phyloP scores from a whole-genome alignment of 2,888 invertebrate species.

The Limnephilus marmoratus region DNA sequence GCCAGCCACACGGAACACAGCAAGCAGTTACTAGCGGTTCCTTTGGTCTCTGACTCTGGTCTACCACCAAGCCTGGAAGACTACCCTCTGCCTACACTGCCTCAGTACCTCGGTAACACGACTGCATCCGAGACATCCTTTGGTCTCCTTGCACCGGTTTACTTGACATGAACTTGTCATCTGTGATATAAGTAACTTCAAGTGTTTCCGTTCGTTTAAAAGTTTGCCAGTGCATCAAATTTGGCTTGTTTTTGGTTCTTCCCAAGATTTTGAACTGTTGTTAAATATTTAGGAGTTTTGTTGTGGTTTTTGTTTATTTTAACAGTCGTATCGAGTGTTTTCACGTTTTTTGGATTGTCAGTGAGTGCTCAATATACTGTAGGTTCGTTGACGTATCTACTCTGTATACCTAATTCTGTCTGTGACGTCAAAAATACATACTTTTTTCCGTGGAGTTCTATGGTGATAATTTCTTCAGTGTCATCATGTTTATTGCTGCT shows the following conservation, averaged over 20 bases:
- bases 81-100: background rate
- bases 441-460: background rate
- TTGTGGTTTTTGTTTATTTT: background rate
- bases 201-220: background rate
- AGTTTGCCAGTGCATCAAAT: background rate
- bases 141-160: background rate
- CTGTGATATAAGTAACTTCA: background rate
- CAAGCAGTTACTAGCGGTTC: background rate
- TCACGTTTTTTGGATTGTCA: background rate
- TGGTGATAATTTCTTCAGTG: background rate
- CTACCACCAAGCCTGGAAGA: background rate
- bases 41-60: too few species aligned
- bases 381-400: background rate
- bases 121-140: background rate
- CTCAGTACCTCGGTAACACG: background rate
- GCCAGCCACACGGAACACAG: background rate
- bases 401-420: background rate
- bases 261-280: background rate
- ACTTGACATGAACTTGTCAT: background rate
- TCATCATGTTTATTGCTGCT: background rate
- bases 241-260: background rate
- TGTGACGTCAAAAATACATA: background rate
- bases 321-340: background rate
- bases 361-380: background rate
- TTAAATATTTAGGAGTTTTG: background rate